phyloP scores from a whole-genome alignment of 30 jellyfish, hydroid and myxozoan genomes.

The Mastigias papua region DNA sequence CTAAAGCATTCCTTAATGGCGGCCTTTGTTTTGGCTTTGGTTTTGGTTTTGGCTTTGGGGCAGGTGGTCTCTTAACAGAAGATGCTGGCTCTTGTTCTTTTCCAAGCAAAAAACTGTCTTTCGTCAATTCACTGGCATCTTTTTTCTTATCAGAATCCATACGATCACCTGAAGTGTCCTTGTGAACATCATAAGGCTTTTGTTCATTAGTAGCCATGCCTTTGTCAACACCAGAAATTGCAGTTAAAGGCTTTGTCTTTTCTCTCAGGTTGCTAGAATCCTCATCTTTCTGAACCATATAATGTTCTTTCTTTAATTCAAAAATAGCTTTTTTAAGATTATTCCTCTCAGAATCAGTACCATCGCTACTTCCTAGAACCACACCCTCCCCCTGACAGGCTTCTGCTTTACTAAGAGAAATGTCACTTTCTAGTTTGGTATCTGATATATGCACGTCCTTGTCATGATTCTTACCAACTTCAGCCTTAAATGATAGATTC shows the following conservation, averaged over 20 bases:
- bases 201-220: background rate
- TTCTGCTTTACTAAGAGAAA: background rate
- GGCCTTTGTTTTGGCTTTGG: slow-evolving; percentile 13
- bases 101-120: background rate
- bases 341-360: background rate
- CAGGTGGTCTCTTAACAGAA: slow-evolving; percentile 25
- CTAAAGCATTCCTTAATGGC: background rate
- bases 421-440: background rate
- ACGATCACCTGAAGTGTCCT: background rate
- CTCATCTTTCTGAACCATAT: background rate
- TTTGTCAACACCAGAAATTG: background rate
- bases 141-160: background rate
- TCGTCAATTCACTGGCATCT: background rate
- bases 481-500: background rate
- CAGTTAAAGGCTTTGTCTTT: background rate
- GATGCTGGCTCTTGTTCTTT: background rate
- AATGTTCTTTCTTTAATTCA: background rate
- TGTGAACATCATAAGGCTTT: background rate
- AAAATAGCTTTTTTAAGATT: background rate
- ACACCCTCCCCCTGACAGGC: background rate
- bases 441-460: background rate
- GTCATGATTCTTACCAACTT: background rate
- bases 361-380: background rate
- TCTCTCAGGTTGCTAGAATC: background rate
- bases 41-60: slow-evolving; percentile 70